A percentile compares a stretch with the other conserved stretches of the same genome.
phyloP scores from a whole-genome alignment of 2,888 invertebrate genomes.

The Diachrysia chrysitis region DNA sequence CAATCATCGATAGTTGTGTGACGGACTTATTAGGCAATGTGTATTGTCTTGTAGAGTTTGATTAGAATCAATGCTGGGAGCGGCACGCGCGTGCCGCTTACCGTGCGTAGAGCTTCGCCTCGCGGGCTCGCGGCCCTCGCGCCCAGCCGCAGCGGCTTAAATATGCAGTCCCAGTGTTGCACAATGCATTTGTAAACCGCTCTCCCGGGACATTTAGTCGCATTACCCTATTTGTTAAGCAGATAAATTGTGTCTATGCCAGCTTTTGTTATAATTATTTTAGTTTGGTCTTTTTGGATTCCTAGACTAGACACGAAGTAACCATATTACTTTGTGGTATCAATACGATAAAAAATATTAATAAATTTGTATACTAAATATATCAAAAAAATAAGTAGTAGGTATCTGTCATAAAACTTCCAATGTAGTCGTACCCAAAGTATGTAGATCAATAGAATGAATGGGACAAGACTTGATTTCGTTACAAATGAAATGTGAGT shows the following conservation, averaged over 20 bases:
- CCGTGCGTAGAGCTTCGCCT: constrained; percentile 18
- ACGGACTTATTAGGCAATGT: constrained; percentile 68
- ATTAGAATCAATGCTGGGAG: constrained; percentile 69
- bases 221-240: constrained; percentile 71
- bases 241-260: constrained; percentile 59
- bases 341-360: too few species aligned
- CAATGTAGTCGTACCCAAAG: constrained; percentile 26
- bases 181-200: constrained; percentile 71
- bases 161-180: constrained; percentile 74
- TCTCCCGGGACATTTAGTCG: constrained; percentile 64
- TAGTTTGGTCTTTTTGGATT: constrained; percentile 47
- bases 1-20: constrained; percentile 56
- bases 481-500: neutral
- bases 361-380: too few species aligned
- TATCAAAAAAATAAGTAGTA: too few species aligned
- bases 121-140: constrained; percentile 47
- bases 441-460: constrained; percentile 13
- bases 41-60: constrained; percentile 73
- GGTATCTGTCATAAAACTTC: constrained; percentile 31
- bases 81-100: constrained; percentile 59
- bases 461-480: constrained; percentile 4
- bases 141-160: constrained; percentile 70
- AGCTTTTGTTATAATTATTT: constrained; percentile 41
- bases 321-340: too few species aligned
- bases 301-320: constrained; percentile 9